Percentiles rank a stretch among this genome's conserved stretches.
Conservation (phyloP, 1,140 invertebrate genomes). For the Drosophila suzukii region DNA sequence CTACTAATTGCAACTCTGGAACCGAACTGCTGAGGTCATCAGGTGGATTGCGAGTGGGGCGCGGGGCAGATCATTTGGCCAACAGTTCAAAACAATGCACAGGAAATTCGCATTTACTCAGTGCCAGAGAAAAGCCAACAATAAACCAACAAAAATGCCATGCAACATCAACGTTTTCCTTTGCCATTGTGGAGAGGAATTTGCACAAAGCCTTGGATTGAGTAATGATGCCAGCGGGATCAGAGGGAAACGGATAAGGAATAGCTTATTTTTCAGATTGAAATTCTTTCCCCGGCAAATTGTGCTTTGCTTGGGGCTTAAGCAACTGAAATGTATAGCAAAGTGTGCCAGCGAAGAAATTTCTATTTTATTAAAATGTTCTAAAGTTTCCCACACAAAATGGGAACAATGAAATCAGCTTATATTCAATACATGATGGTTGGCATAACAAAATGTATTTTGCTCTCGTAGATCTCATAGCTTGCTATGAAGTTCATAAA, state of each 20-base stretch:
- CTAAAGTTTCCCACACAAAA: no score
- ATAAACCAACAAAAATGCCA: conserved; percentile 40
- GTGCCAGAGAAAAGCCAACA: conserved; percentile 45
- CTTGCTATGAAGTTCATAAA: no score
- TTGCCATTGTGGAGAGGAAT: conserved; percentile 34
- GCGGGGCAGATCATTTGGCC: conserved; percentile 21
- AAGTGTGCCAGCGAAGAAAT: no score
- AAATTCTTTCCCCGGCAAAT: conserved; percentile 6
- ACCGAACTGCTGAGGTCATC: conserved; percentile 51
- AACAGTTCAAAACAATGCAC: conserved; percentile 54
- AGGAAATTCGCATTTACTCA: conserved; percentile 67
- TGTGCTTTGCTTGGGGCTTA: neutral
- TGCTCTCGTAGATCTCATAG: no score
- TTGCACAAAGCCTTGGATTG: conserved; percentile 28
- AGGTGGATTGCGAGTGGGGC: neutral
- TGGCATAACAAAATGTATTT: no score
- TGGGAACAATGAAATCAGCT: no score
- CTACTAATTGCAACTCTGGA: conserved; percentile 58
- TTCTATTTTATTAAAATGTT: neutral
- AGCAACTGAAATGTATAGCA: conserved; percentile 4
- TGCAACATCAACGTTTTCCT: conserved; percentile 47
- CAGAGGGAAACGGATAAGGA: neutral
- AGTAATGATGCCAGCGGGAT: conserved; percentile 21
- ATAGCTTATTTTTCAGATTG: conserved; percentile 29
- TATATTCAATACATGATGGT: no score